Conservation (phyloP, 2,888 invertebrate genomes). For the Pyrgus malvae region DNA sequence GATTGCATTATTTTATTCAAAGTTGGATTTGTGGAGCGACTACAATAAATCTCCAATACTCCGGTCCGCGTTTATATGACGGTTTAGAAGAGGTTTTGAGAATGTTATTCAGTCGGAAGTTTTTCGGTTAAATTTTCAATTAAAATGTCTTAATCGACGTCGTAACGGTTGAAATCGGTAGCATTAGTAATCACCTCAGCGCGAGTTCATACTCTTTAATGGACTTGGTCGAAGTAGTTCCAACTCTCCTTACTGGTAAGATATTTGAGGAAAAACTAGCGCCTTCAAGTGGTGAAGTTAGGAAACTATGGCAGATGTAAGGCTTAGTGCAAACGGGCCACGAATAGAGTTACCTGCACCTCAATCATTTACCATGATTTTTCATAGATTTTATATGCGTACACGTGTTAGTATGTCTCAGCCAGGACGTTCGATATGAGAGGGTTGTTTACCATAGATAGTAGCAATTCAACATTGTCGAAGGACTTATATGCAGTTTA, state of each 20-base stretch:
- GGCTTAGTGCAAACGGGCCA: too few species aligned
- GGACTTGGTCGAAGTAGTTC: constrained; percentile 78
- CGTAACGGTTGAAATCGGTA: constrained; percentile 70
- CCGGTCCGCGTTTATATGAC: constrained; percentile 33
- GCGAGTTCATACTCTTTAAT: constrained; percentile 79
- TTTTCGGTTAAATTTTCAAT: constrained; percentile 64
- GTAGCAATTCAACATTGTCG: too few species aligned
- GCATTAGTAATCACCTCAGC: constrained; percentile 75
- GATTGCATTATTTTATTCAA: constrained; percentile 26
- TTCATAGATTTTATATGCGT: too few species aligned
- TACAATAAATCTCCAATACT: constrained; percentile 25
- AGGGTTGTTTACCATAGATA: too few species aligned
- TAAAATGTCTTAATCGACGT: constrained; percentile 70
- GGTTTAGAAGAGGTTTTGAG: constrained; percentile 26
- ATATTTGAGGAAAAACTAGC: constrained; percentile 80
- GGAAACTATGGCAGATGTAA: constrained; percentile 58
- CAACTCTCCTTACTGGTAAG: constrained; percentile 79
- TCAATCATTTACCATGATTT: too few species aligned
- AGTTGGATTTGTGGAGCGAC: constrained; percentile 18
- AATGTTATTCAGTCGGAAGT: constrained; percentile 37
- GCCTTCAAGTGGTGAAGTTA: constrained; percentile 76
- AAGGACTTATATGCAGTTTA: too few species aligned
- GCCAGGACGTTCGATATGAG: too few species aligned
- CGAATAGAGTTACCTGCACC: too few species aligned
- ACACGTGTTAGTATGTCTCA: too few species aligned